Evolutionary conservation across 1,140 invertebrate species (phyloP).

Genomic region (Saxidomus purpurata): DNA sequence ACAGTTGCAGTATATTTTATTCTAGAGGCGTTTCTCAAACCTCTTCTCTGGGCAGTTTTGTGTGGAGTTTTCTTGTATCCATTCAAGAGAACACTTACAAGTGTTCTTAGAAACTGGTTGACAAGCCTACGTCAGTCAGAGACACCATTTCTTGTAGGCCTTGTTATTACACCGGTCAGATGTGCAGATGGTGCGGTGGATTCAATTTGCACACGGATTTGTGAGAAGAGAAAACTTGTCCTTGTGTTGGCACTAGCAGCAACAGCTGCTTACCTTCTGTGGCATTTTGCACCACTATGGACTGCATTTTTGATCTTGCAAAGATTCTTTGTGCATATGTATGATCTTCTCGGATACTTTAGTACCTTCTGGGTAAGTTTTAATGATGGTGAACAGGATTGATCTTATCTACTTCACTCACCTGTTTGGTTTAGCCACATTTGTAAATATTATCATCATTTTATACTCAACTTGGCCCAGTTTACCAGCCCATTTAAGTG

Average conservation of each 20-base stretch:
- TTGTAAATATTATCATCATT: too few species aligned
- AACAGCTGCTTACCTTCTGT: constrained; percentile 82
- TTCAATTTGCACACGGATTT: constrained; percentile 88
- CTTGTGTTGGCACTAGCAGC: constrained; percentile 76
- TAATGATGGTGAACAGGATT: not conserved
- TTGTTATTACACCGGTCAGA: constrained; percentile 92
- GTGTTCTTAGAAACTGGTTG: constrained; percentile 91
- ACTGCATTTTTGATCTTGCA: constrained; percentile 78
- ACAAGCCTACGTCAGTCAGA: constrained; percentile 85
- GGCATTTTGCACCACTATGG: constrained; percentile 84
- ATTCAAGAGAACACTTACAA: constrained; percentile 92
- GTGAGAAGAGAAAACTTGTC: constrained; percentile 82
- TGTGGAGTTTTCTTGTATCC: constrained; percentile 96
- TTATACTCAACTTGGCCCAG: too few species aligned
- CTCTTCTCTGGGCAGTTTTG: constrained; percentile 96
- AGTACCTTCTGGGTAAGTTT: constrained; percentile 84
- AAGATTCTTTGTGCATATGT: constrained; percentile 76
- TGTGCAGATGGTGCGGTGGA: constrained; percentile 91
- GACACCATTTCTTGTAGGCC: constrained; percentile 89
- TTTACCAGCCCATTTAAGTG: too few species aligned
- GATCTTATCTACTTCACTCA: too few species aligned
- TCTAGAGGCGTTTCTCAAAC: constrained; percentile 96
- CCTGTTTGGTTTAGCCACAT: too few species aligned
- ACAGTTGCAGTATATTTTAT: constrained; percentile 92
- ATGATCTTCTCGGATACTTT: constrained; percentile 84